These are phyloP conservation scores for Homarus americanus DNA, from an alignment of 1,140 invertebrate species.

Conservation along the genomic window DNA sequence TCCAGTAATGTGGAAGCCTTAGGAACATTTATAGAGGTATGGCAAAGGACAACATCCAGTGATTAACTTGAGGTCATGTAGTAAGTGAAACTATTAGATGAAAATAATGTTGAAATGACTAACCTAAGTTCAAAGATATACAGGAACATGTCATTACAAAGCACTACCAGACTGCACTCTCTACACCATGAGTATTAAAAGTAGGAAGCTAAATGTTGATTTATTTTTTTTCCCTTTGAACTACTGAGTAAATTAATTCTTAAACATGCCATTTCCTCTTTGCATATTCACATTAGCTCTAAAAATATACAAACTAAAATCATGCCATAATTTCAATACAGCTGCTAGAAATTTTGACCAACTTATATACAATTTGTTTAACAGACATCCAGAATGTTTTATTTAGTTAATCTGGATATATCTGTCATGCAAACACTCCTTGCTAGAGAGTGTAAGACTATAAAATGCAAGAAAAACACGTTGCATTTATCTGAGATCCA, in stretches of 20 bases:
- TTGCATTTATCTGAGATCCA: no score
- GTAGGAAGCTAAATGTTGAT: neutral
- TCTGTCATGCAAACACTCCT: neutral
- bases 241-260: no score
- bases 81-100: neutral
- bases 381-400: no score
- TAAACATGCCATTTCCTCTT: neutral
- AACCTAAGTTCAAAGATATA: neutral
- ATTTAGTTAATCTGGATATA: no score
- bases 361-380: no score
- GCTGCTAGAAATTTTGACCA: no score
- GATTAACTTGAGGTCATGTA: neutral
- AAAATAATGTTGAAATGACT: constrained; percentile 2
- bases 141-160: constrained; percentile 24
- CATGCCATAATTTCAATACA: no score
- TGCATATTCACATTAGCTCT: no score
- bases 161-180: constrained; percentile 3
- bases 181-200: constrained; percentile 3
- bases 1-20: constrained; percentile 53
- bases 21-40: constrained; percentile 37
- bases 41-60: constrained; percentile 11
- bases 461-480: neutral
- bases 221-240: no score
- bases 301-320: no score
- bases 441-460: neutral